Conservation (phyloP, 92 coral and sea anemone species). For the Porites cylindrica region DNA sequence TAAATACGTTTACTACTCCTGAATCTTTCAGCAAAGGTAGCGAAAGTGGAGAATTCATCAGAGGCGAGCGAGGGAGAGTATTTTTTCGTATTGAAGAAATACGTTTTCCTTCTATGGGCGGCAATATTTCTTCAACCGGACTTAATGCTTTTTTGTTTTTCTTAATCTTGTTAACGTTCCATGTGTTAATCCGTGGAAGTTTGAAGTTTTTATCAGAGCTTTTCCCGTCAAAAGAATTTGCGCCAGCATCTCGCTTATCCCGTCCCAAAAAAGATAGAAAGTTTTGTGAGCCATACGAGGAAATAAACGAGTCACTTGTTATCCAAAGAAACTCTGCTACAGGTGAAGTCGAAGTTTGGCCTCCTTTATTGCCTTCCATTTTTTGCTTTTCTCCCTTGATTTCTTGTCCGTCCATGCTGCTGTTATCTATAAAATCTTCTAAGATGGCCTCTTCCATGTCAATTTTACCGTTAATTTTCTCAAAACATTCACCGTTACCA, state of each 20-base stretch:
- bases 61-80: background rate
- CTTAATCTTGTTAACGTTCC: background rate
- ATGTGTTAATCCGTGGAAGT: background rate
- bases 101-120: background rate
- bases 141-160: background rate
- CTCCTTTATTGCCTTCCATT: background rate
- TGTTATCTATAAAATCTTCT: background rate
- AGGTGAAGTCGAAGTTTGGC: background rate
- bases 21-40: conserved; percentile 1
- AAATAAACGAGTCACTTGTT: background rate
- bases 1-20: background rate
- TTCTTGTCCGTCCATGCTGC: background rate
- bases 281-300: background rate
- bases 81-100: background rate
- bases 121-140: background rate
- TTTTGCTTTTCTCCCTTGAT: background rate
- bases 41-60: background rate
- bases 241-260: background rate
- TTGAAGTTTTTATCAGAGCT: background rate
- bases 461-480: background rate
- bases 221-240: background rate
- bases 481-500: background rate
- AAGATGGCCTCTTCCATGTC: background rate
- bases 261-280: background rate
- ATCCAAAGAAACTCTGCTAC: background rate